Evolutionary conservation across 92 coral and sea anemone genomes (phyloP).

Genomic region (Palythoa caribaeorum): DNA sequence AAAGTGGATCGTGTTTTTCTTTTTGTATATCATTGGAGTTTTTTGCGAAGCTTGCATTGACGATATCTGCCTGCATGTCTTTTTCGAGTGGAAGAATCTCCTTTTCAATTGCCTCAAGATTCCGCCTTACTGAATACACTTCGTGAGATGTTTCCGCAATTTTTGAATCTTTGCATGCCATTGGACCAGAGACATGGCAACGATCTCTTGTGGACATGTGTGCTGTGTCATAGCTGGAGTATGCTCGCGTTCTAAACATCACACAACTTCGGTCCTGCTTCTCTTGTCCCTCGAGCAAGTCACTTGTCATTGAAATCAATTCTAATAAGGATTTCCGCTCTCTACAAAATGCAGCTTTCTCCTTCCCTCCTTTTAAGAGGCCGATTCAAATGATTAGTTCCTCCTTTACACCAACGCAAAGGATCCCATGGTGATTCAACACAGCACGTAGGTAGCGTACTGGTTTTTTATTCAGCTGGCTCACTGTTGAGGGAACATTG

Average conservation of each 20-base stretch:
- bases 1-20: slow-evolving; percentile 5
- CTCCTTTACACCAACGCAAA: slow-evolving; percentile 42
- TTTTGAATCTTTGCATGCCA: slow-evolving; percentile 8
- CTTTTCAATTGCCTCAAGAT: slow-evolving; percentile 13
- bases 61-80: slow-evolving; percentile 2
- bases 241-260: slow-evolving; percentile 27
- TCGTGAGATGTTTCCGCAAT: slow-evolving; percentile 12
- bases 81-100: slow-evolving; percentile 30
- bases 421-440: slow-evolving; percentile 47
- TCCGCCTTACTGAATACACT: slow-evolving; percentile 3
- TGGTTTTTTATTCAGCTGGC: slow-evolving; percentile 45
- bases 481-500: slow-evolving; percentile 52
- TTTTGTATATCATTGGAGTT: slow-evolving; percentile 17
- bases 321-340: slow-evolving; percentile 51
- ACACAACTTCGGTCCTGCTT: slow-evolving; percentile 40
- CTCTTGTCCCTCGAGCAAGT: slow-evolving; percentile 28
- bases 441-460: slow-evolving; percentile 36
- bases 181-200: slow-evolving; percentile 18
- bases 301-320: slow-evolving; percentile 41
- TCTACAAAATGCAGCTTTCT: slow-evolving; percentile 56
- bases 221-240: slow-evolving; percentile 47
- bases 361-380: slow-evolving; percentile 50
- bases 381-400: slow-evolving; percentile 52
- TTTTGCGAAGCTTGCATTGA: not conserved
- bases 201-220: slow-evolving; percentile 49